Conservation (phyloP, 2,888 invertebrate species). For the Chrysolina haemoptera region DNA sequence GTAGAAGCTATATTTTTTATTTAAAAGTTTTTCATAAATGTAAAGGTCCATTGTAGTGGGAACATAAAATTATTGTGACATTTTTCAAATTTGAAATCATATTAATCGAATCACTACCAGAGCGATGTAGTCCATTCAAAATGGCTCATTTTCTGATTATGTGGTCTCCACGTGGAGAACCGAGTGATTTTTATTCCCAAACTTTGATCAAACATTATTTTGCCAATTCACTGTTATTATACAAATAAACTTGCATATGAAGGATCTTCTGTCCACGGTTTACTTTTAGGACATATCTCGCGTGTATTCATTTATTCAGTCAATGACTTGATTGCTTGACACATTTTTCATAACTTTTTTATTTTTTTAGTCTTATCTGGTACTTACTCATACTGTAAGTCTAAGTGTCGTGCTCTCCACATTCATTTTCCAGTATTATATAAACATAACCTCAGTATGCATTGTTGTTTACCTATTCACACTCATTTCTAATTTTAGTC, state of each 20-base stretch:
- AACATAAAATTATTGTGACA: no score
- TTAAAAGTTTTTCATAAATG: no score
- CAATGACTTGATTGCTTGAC: not conserved
- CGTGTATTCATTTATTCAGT: constrained; percentile 1
- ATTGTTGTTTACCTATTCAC: constrained; percentile 6
- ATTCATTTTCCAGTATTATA: constrained; percentile 36
- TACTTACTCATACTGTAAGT: constrained; percentile 63
- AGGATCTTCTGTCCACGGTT: not conserved
- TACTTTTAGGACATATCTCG: not conserved
- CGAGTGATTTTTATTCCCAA: no score
- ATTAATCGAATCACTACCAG: no score
- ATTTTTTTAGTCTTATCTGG: constrained; percentile 69
- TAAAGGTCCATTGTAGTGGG: no score
- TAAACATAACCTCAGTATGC: constrained; percentile 29
- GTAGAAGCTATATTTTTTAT: no score
- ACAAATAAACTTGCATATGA: not conserved
- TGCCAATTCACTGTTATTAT: not conserved
- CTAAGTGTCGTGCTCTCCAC: constrained; percentile 51
- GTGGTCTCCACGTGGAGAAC: no score
- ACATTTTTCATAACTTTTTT: constrained; percentile 43
- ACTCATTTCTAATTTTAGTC: not conserved
- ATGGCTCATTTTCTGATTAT: no score
- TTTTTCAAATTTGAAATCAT: no score
- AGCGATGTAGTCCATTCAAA: no score
- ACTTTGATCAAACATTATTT: not conserved